Conservation (phyloP, 2,113 vertebrate genomes). For the Polypterus senegalus region DNA sequence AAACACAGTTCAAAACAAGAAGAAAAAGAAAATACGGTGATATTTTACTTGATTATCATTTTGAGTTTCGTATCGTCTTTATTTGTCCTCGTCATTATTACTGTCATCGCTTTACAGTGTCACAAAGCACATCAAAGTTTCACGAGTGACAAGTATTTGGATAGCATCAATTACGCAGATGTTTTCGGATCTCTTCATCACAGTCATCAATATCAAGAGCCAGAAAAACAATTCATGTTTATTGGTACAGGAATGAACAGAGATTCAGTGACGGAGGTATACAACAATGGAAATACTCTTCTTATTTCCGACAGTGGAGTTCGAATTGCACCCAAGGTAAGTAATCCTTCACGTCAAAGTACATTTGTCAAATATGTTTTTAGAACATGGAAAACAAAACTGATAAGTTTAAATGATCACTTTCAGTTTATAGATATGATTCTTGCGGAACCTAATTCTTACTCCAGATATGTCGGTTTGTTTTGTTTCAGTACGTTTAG, state of each 20-base stretch:
- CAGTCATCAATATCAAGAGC: slow-evolving; percentile 15
- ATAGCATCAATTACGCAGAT: slow-evolving; percentile 6
- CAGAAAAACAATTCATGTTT: slow-evolving; percentile 13
- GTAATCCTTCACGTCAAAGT: slow-evolving; percentile 19
- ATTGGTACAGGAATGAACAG: slow-evolving; percentile 15
- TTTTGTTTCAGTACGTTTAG: too few species aligned
- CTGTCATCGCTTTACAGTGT: slow-evolving; percentile 12
- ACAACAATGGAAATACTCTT: slow-evolving; percentile 11
- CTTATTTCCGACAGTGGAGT: slow-evolving; percentile 4
- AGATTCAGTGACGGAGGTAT: slow-evolving; percentile 5
- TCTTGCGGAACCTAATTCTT: too few species aligned
- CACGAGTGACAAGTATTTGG: slow-evolving; percentile 5
- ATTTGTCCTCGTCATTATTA: slow-evolving; percentile 10
- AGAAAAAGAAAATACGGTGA: slow-evolving; percentile 12
- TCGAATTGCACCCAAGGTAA: slow-evolving; percentile 9
- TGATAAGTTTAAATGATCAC: too few species aligned
- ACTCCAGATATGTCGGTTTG: too few species aligned
- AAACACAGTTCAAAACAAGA: slow-evolving; percentile 1
- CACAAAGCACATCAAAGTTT: slow-evolving; percentile 10
- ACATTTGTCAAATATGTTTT: too few species aligned
- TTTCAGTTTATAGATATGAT: too few species aligned
- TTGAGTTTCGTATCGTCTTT: slow-evolving; percentile 11
- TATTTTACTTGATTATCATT: slow-evolving; percentile 9
- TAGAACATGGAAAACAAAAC: too few species aligned
- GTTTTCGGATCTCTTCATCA: slow-evolving; percentile 11